Evolutionary conservation across 2,113 vertebrate genomes (phyloP), one percentile per base, ranked within the genome.

Genomic region (Poeciliopsis prolifica): DNA sequence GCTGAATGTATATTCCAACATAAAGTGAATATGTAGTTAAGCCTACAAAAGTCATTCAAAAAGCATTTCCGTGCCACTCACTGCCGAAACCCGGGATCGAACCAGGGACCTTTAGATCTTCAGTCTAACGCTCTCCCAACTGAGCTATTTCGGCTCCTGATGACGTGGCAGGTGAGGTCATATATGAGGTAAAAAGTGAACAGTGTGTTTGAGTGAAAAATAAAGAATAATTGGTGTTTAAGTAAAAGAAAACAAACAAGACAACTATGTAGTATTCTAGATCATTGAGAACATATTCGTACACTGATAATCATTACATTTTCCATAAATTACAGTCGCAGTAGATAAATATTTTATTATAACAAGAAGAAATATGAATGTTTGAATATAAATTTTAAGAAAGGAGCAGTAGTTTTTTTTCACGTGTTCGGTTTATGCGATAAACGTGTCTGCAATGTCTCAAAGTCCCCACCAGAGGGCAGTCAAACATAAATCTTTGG

Each of bases 11-110:
- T 28, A 28, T 28, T 28, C 28, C 28, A 28, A 28, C 28, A 48
- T 19, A 48, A 58, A 11, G 2, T 9, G 0, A n/a, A n/a, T 24
- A 24, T 10, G 9, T 7, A 24, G 29, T 2, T 29, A 3, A 29
- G 29, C 29, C 29, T 29, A 3, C 1, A 29, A 2, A 29, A 29
- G 29, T 29, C 29, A 29, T 29, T 29, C 29, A 58, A 58, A 58
- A 58, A 0, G 22, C 0, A 19, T 19, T 19, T 5, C 9, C 22
- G 0, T 4, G 10, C 11, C 14, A 0, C 0, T 15, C 0, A 0
- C n/a, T 80, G 74, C 74, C 65, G 79, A 77, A 68, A 81, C 69
- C 69, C 74, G 69, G 79, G 79, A 81, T 81, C 68, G 74, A 81
- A 81, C 79, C 79, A 72, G 69, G 68, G 79, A 75, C 67, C 78